Evolutionary conservation across 2,888 invertebrate genomes (phyloP).

Genomic region (Nephrotoma flavescens): DNA sequence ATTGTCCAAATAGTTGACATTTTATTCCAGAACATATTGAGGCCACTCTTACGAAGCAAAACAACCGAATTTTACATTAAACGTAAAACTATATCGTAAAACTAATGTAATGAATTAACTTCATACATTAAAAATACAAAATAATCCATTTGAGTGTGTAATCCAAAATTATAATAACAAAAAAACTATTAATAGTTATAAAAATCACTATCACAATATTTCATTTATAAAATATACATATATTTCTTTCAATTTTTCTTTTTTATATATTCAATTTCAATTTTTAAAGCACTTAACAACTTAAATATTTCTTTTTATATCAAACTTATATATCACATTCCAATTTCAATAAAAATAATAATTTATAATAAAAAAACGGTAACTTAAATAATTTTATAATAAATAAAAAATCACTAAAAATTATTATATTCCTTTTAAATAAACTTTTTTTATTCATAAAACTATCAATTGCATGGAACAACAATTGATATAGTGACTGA

Average conservation of each 20-base stretch:
- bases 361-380: not conserved
- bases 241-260: not conserved
- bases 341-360: not conserved
- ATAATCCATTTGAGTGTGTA: not conserved
- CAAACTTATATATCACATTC: constrained; percentile 1
- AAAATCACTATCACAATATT: not conserved
- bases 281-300: not conserved
- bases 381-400: not conserved
- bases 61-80: not conserved
- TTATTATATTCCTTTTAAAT: not conserved
- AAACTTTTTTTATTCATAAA: not conserved
- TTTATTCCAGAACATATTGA: not conserved
- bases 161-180: not conserved
- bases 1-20: not conserved
- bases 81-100: not conserved
- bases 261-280: not conserved
- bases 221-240: not conserved
- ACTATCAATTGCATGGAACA: constrained; percentile 1
- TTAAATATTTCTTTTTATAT: not conserved
- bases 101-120: not conserved
- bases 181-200: not conserved
- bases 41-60: not conserved
- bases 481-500: not conserved
- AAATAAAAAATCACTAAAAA: not conserved
- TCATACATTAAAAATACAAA: not conserved